These are phyloP conservation scores for Holacanthella duospinosa DNA, from an alignment of 2,888 invertebrate species.

Conservation along the genomic window DNA sequence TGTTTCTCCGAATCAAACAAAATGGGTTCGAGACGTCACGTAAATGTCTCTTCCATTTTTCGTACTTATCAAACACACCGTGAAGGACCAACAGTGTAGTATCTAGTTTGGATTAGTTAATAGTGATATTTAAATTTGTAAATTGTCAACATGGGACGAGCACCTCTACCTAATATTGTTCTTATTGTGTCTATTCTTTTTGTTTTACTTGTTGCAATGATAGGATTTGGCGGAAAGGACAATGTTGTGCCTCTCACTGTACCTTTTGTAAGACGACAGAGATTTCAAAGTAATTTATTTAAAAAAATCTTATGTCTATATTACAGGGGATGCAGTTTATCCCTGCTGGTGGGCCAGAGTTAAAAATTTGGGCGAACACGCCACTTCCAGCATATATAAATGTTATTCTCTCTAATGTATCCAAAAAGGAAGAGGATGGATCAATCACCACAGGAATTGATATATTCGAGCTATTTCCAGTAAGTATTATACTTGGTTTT, in stretches of 20 bases:
- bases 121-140: no score
- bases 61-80: no score
- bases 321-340: background rate
- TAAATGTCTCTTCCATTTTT: no score
- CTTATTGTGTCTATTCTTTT: background rate
- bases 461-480: background rate
- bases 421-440: background rate
- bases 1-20: no score
- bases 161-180: background rate
- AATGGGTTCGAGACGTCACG: no score
- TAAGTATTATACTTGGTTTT: background rate
- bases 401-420: background rate
- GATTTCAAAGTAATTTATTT: no score
- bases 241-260: background rate
- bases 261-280: background rate
- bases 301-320: no score
- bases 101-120: no score
- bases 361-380: background rate
- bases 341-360: conserved; percentile 1
- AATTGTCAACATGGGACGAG: background rate
- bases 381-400: background rate
- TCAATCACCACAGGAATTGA: background rate
- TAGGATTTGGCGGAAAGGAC: background rate
- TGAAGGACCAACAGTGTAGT: no score
- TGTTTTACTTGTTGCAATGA: background rate